Evolutionary conservation across 2,113 vertebrate species (phyloP).

Genomic region (Coptodon bakossiorum): DNA sequence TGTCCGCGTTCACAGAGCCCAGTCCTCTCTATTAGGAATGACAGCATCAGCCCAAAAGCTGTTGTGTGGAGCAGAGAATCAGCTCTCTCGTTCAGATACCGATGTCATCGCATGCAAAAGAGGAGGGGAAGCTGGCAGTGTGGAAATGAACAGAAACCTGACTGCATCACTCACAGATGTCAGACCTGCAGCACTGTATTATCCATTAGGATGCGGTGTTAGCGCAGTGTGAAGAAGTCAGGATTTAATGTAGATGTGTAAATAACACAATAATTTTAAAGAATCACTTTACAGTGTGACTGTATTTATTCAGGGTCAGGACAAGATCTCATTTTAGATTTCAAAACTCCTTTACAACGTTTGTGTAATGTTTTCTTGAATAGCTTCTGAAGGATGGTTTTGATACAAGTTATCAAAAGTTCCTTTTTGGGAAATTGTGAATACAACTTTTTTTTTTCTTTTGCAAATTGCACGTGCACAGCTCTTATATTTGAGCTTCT

Average conservation of each 20-base stretch:
- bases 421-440: not conserved
- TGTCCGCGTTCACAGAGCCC: conserved; percentile 3
- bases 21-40: conserved; percentile 13
- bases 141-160: not conserved
- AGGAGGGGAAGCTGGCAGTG: not conserved
- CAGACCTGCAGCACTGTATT: not conserved
- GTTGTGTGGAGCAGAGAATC: not conserved
- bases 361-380: not conserved
- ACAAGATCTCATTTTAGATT: not conserved
- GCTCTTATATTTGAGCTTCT: not conserved
- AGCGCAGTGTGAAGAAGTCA: not conserved
- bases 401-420: not conserved
- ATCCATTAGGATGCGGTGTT: not conserved
- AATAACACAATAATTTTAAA: not conserved
- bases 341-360: not conserved
- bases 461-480: not conserved
- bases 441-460: not conserved
- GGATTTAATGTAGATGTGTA: not conserved
- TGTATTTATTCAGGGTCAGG: not conserved
- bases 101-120: not conserved
- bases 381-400: not conserved
- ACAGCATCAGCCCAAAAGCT: conserved; percentile 10
- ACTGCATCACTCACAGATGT: not conserved
- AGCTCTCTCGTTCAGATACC: not conserved
- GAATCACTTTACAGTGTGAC: not conserved